Evolutionary conservation across 2,113 vertebrate species (phyloP).

Genomic region (Cololabis saira): DNA sequence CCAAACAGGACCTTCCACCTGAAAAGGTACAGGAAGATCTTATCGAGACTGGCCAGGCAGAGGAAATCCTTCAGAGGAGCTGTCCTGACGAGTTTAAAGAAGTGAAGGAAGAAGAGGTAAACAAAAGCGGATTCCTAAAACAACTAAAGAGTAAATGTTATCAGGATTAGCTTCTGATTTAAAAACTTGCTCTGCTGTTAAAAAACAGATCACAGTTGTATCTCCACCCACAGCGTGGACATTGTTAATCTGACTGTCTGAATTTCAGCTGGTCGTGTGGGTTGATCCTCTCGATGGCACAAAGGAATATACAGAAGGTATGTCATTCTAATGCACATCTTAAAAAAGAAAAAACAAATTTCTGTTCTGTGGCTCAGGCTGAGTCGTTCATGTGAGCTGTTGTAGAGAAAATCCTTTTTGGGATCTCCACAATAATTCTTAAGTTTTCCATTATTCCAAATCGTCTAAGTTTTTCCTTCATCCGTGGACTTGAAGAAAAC

Average conservation of each 20-base stretch:
- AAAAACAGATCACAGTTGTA: too few species aligned
- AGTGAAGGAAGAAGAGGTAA: slow-evolving; percentile 95
- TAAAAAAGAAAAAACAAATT: background rate
- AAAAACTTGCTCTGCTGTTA: too few species aligned
- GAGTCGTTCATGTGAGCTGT: background rate
- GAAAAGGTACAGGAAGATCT: slow-evolving; percentile 87
- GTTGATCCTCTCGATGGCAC: slow-evolving; percentile 98
- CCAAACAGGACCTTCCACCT: slow-evolving; percentile 86
- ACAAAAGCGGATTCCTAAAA: background rate
- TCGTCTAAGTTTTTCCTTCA: too few species aligned
- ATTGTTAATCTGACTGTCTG: slow-evolving; percentile 29
- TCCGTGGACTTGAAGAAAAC: too few species aligned
- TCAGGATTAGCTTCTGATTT: too few species aligned
- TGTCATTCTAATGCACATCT: slow-evolving; percentile 14
- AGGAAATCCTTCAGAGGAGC: slow-evolving; percentile 87
- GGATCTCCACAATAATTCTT: too few species aligned
- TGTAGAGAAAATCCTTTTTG: too few species aligned
- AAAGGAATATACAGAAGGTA: slow-evolving; percentile 98
- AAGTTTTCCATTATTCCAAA: too few species aligned
- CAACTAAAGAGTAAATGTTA: too few species aligned
- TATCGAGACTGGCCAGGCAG: slow-evolving; percentile 87
- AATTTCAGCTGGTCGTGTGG: slow-evolving; percentile 93
- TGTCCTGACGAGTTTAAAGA: slow-evolving; percentile 88
- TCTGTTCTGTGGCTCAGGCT: too few species aligned
- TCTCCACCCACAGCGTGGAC: background rate